A percentile compares a stretch with the other conserved stretches of the same genome.
These are phyloP conservation scores for Syngnathus rostellatus DNA, from an alignment of 2,797 vertebrate species.

Conservation along the genomic window DNA sequence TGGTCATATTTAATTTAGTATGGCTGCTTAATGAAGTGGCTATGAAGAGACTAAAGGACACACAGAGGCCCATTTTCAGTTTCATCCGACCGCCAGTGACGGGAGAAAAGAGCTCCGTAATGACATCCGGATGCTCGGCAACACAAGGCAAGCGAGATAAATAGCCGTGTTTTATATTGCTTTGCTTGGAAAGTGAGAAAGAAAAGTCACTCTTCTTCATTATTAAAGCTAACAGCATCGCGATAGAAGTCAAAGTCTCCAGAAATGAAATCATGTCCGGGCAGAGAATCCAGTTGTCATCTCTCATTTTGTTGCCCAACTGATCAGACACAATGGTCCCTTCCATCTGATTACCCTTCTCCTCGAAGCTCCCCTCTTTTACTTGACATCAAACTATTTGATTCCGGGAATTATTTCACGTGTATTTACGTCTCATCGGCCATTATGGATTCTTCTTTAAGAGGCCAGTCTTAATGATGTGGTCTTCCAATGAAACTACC, in stretches of 20 bases:
- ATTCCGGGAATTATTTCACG: conserved; percentile 35
- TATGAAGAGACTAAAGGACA: conserved; percentile 31
- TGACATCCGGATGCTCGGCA: conserved; percentile 31
- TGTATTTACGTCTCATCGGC: conserved; percentile 26
- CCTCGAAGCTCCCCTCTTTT: conserved; percentile 41
- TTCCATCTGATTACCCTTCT: conserved; percentile 29
- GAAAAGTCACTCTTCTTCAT: conserved; percentile 25
- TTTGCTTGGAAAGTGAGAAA: conserved; percentile 14
- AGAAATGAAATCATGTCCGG: conserved; percentile 28
- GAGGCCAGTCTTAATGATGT: neutral
- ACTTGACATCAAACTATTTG: conserved; percentile 59
- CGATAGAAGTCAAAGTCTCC: conserved; percentile 18
- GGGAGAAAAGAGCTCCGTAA: conserved; percentile 40
- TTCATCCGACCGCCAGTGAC: conserved; percentile 32
- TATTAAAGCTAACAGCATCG: conserved; percentile 48
- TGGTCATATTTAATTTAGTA: neutral
- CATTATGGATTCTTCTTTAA: neutral
- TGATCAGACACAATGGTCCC: conserved; percentile 27
- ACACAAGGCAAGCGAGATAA: conserved; percentile 36
- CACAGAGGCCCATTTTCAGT: conserved; percentile 21
- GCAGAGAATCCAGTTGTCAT: conserved; percentile 7
- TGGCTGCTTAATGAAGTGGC: neutral
- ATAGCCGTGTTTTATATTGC: conserved; percentile 27
- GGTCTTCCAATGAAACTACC: neutral
- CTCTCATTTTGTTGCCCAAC: neutral